Percentiles rank a stretch among this genome's conserved stretches.
Evolutionary conservation across 2,113 vertebrate genomes (phyloP).

Genomic region (Vulpes lagopus): DNA sequence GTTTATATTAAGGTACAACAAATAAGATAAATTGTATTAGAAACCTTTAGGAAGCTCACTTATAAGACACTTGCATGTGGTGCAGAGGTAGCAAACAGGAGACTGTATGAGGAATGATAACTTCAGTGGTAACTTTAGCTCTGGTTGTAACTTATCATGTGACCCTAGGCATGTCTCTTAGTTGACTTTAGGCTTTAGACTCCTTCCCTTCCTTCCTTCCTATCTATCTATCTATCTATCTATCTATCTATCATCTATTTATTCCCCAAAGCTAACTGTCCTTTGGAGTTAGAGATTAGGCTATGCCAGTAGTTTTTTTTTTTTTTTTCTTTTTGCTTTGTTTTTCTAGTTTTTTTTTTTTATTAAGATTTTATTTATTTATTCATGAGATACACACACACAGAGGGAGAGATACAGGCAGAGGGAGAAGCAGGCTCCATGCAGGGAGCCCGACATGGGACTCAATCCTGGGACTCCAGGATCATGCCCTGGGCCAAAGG

Average conservation of each 20-base stretch:
- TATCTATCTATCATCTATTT: not conserved
- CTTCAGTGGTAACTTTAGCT: not conserved
- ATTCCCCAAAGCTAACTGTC: not conserved
- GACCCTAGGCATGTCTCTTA: not conserved
- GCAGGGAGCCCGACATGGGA: too few relatives aligned
- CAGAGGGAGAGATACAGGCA: too few relatives aligned
- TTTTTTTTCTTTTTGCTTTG: not conserved
- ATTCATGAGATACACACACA: too few relatives aligned
- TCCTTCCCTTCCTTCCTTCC: not conserved
- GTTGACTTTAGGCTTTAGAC: not conserved
- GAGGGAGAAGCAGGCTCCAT: too few relatives aligned
- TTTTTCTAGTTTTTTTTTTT: too few relatives aligned
- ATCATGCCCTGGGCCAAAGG: too few relatives aligned
- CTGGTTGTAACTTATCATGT: conserved; percentile 15
- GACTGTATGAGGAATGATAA: not conserved
- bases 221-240: not conserved
- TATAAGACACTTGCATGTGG: conserved; percentile 22
- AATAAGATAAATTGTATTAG: conserved; percentile 21
- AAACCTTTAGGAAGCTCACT: conserved; percentile 26
- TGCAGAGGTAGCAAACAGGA: not conserved
- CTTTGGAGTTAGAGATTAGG: not conserved
- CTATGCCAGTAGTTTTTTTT: not conserved
- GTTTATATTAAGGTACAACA: conserved; percentile 11
- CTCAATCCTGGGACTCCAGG: too few relatives aligned
- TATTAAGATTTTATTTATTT: too few relatives aligned